Evolutionary conservation across 2,888 invertebrate genomes (phyloP), one percentile per base, ranked within the genome.

Genomic region (Eupeodes luniger): DNA sequence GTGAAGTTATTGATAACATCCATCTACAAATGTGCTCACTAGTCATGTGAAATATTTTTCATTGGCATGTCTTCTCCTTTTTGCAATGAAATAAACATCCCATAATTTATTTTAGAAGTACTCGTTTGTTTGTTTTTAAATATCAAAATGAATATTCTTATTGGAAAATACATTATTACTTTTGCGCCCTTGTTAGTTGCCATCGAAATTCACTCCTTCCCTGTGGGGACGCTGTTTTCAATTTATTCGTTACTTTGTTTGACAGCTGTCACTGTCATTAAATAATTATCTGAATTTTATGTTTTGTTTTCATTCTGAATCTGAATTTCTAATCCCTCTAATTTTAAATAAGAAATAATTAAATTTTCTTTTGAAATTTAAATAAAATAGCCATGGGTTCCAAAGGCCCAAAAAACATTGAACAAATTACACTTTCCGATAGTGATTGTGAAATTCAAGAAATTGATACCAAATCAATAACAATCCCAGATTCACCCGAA

Each of bases 381-480:
- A 59, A 57, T 9, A n/a, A 47, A 72, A 59, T n/a, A 57, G 47
- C 27, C 57, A 72, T 87, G 87, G 80, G 66, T 36, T 67, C 72
- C 4, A 80, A 77, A 62, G 10, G 27, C 11, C 55, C 62, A 1
- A 3, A 5, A 16, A 69, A 61, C 4, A 55, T 14, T 2, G 51
- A 66, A 16, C 59, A 64, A 61, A 40, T 72, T 10, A 59, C 74
- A 3, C 40, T 49, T 6, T 55, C 72, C 12, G 84, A 81, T 40
- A 87, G 76, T 59, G 84, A 77, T 57, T 77, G 80, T 62, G 87
- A 87, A 55, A 55, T 79, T 40, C 64, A 44, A 11, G 80, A 84
- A 5, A 19, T 49, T 4, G 74, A 84, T 55, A 7, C 62, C 0
- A 84, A 59, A 27, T 11, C 53, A 19, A 84, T 87, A 10, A 87